Percentiles rank a stretch among this genome's conserved stretches.
Evolutionary conservation across 2,888 invertebrate genomes (phyloP).

Genomic region (Anoncus sp.): DNA sequence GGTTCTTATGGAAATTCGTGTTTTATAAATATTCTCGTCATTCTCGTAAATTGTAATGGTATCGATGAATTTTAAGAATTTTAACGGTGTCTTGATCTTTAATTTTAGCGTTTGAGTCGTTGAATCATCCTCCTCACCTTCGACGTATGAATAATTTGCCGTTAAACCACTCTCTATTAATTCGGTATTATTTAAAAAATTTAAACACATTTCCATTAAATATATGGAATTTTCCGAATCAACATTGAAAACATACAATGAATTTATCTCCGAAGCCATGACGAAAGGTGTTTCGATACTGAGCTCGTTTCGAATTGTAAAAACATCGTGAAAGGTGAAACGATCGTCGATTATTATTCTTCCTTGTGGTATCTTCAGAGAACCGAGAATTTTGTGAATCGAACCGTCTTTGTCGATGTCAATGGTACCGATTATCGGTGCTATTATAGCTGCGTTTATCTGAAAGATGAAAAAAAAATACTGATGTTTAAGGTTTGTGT

Average conservation of each 20-base stretch:
- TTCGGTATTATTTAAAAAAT: constrained; percentile 80
- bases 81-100: constrained; percentile 85
- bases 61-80: constrained; percentile 84
- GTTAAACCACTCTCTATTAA: constrained; percentile 84
- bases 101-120: constrained; percentile 83
- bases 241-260: constrained; percentile 84
- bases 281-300: constrained; percentile 85
- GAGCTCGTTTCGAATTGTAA: constrained; percentile 85
- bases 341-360: constrained; percentile 85
- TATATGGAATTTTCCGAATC: constrained; percentile 82
- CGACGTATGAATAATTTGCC: constrained; percentile 84
- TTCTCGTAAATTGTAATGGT: constrained; percentile 82
- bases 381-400: constrained; percentile 75
- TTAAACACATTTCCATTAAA: constrained; percentile 83
- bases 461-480: constrained; percentile 53
- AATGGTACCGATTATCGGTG: constrained; percentile 72
- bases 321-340: constrained; percentile 84
- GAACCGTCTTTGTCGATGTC: constrained; percentile 79
- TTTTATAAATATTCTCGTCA: constrained; percentile 84
- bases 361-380: constrained; percentile 85
- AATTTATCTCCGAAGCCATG: constrained; percentile 83
- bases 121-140: constrained; percentile 78
- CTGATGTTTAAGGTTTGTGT: neutral
- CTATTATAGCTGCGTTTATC: constrained; percentile 73
- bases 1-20: constrained; percentile 84